Base-by-base conservation (phyloP, 2,888 invertebrate species). In the Neoaliturus tenellus region DNA sequence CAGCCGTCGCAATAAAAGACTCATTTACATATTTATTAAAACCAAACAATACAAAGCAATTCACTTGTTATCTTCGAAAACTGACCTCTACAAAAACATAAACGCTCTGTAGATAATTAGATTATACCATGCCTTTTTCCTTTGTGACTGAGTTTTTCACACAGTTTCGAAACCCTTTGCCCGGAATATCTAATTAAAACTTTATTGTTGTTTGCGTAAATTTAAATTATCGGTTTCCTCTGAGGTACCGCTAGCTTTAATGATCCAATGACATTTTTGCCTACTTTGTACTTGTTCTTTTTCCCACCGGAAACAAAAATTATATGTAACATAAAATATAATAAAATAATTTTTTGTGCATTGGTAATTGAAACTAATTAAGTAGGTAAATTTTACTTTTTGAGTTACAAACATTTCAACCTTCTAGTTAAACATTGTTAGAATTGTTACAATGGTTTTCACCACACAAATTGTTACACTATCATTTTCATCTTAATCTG, bases 11-110 rank as follows among this genome's bases (percentile, higher is more conserved):
- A 4, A 62, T 17, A 17, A 31, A 62, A 62, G 14, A 62, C 0
- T 62, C 39, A 71, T 71, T 71, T 71, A 39, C 71, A 71, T 71
- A 20, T 71, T 71, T 71, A 71, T 71, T 71, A 71, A 71, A 71
- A 67, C 3, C 35, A 71, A 71, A 71, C 71, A 41, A 62, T 62
- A 62, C 62, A 25, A 25, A 62, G 62, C 62, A 62, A 10, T 62
- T 25, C 14, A 28, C 28, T 62, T 28, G 25, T 31, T 62, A 28
- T 62, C 62, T 62, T 28, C 62, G 5, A 62, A 62, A 62, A 28
- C 28, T 25, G 62, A 62, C 28, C 55, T 62, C 28, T 62, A 14
- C 31, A 28, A 62, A n/a, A 62, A 62, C 62, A 25, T 8, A 62
- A 28, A 28, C 62, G 14, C 62, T 62, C 12, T 51, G 20, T 17